These are phyloP conservation scores for Aricia artaxerxes DNA, from an alignment of 2,888 invertebrate species.

Conservation along the genomic window DNA sequence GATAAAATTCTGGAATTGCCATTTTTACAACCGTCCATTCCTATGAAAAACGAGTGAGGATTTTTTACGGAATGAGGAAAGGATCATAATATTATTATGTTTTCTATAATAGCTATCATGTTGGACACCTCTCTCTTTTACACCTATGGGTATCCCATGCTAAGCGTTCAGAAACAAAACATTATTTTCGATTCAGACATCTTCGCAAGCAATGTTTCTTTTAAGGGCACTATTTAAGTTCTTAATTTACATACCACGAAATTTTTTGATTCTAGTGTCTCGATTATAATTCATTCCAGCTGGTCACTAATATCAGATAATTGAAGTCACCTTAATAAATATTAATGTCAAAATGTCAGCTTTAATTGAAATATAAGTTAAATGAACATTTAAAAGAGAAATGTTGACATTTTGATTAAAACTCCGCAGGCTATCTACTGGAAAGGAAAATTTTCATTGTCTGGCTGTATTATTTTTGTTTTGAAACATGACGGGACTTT, in stretches of 20 bases:
- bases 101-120: too few relatives aligned
- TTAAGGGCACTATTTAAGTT: too few relatives aligned
- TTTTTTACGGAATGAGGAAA: neutral
- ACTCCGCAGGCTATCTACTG: neutral
- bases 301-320: too few relatives aligned
- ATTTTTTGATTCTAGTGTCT: too few relatives aligned
- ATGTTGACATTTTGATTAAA: conserved; percentile 4
- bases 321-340: neutral
- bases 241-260: too few relatives aligned
- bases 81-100: too few relatives aligned
- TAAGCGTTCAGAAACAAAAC: too few relatives aligned
- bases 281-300: too few relatives aligned
- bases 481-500: neutral
- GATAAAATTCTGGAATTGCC: neutral
- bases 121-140: too few relatives aligned
- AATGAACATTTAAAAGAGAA: neutral
- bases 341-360: neutral
- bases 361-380: neutral
- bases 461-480: neutral
- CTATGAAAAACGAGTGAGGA: neutral
- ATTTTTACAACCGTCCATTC: neutral
- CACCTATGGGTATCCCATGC: too few relatives aligned
- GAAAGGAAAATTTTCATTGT: neutral
- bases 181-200: too few relatives aligned
- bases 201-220: too few relatives aligned